phyloP scores from a whole-genome alignment of 2,888 invertebrate genomes.

The Ochlodes sylvanus region DNA sequence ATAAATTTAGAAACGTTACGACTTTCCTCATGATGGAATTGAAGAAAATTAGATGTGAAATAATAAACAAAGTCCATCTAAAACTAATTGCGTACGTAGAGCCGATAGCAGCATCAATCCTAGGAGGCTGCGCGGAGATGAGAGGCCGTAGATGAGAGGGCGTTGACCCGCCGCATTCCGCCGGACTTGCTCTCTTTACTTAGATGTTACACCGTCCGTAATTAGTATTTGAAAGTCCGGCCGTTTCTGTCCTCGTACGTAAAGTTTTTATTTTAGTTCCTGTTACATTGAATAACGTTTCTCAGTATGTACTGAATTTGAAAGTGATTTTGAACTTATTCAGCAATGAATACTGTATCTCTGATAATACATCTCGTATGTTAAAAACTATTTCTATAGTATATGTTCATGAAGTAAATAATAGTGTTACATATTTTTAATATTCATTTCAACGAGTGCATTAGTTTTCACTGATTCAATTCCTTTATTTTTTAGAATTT shows the following conservation, averaged over 20 bases:
- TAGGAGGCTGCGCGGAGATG: slow-evolving; percentile 61
- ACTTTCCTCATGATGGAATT: neutral
- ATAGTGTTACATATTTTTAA: too few relatives aligned
- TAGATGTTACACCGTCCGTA: slow-evolving; percentile 44
- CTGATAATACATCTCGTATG: too few relatives aligned
- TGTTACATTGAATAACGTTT: neutral
- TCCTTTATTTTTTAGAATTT: too few relatives aligned
- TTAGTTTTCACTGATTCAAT: too few relatives aligned
- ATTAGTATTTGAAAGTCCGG: slow-evolving; percentile 31
- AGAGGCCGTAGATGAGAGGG: slow-evolving; percentile 72
- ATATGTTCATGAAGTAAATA: too few relatives aligned
- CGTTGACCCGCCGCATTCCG: slow-evolving; percentile 80
- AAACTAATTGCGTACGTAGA: slow-evolving; percentile 49
- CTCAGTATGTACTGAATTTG: neutral
- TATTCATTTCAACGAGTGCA: too few relatives aligned
- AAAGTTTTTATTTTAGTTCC: neutral
- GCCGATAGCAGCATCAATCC: slow-evolving; percentile 66
- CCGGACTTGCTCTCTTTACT: slow-evolving; percentile 79
- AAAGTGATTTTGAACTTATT: too few relatives aligned
- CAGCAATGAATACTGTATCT: too few relatives aligned
- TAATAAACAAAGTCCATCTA: slow-evolving; percentile 46
- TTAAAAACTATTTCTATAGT: too few relatives aligned
- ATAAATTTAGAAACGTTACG: too few relatives aligned
- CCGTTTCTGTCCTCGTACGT: slow-evolving; percentile 2
- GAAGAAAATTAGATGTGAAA: slow-evolving; percentile 4